Evolutionary conservation across 2,113 vertebrate species (phyloP), one percentile per base, ranked within the genome.

Genomic region (Eonycteris spelaea): DNA sequence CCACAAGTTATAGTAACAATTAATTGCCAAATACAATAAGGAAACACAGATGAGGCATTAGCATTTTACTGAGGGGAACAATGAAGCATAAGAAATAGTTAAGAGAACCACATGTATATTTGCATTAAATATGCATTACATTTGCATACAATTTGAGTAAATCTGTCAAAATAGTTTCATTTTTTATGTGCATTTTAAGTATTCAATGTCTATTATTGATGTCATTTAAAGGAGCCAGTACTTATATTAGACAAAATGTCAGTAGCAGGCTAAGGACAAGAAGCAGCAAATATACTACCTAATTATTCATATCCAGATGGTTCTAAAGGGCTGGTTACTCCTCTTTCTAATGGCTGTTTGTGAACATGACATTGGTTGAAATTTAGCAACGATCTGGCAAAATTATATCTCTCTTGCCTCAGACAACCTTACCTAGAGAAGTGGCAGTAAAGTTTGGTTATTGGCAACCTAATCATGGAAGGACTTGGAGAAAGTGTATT

Each of bases 131-230:
- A 94, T 97, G 94, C 86, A 96, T 97, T 90, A 70, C 6, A 97
- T 98, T 97, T 98, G 91, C 96, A 97, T 97, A 97, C 11, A 85
- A 93, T 97, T 96, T 95, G 67, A 97, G 93, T 97, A 96, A 97
- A 96, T 97, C 95, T 97, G 88, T 97, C 97, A 96, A 95, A 97
- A 96, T 86, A 88, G 77, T 95, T 86, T 78, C 89, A 89, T 96
- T 94, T 98, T 97, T 98, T 73, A 94, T 93, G 93, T 86, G 63
- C 48, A 77, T 84, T 96, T 97, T 94, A 96, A 97, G 96, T 94
- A 96, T 93, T 96, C 93, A 91, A 95, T 89, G 40, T 86, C 73
- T 86, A 55, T 94, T 84, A 95, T 95, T 94, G 94, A 95, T 97
- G 77, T 74, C 53, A 84, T 96, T 96, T 93, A 92, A 86, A 96